These are phyloP conservation scores for Acyrthosiphon pisum DNA, from an alignment of 1,140 invertebrate species.

Conservation along the genomic window DNA sequence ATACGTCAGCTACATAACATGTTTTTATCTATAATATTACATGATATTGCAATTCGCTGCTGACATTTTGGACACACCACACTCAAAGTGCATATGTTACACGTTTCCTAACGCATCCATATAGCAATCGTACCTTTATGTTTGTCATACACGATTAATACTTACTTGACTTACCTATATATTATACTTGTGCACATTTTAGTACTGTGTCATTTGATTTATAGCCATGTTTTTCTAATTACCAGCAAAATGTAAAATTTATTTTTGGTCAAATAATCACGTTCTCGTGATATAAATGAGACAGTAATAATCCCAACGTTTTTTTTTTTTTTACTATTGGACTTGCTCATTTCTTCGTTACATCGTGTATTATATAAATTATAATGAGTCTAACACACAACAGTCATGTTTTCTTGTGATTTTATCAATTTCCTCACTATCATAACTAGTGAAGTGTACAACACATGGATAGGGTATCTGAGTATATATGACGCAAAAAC, in stretches of 20 bases:
- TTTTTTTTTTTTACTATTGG: not conserved
- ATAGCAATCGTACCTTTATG: no score
- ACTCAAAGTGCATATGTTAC: no score
- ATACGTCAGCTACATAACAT: no score
- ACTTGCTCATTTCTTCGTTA: not conserved
- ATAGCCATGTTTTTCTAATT: not conserved
- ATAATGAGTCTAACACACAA: not conserved
- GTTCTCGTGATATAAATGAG: not conserved
- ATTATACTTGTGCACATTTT: no score
- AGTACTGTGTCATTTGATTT: not conserved
- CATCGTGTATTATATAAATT: not conserved
- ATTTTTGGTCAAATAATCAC: not conserved
- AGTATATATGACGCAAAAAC: not conserved
- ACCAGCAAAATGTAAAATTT: not conserved
- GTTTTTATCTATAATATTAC: no score
- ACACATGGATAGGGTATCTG: not conserved
- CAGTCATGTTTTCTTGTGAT: not conserved
- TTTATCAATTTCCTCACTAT: not conserved
- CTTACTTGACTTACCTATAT: no score
- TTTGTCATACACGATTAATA: no score
- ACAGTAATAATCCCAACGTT: not conserved
- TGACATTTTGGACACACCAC: no score
- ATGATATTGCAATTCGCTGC: no score
- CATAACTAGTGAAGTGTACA: not conserved
- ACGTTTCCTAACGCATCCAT: no score